phyloP scores from a whole-genome alignment of 1,140 invertebrate species.

The Aphis craccivora region DNA sequence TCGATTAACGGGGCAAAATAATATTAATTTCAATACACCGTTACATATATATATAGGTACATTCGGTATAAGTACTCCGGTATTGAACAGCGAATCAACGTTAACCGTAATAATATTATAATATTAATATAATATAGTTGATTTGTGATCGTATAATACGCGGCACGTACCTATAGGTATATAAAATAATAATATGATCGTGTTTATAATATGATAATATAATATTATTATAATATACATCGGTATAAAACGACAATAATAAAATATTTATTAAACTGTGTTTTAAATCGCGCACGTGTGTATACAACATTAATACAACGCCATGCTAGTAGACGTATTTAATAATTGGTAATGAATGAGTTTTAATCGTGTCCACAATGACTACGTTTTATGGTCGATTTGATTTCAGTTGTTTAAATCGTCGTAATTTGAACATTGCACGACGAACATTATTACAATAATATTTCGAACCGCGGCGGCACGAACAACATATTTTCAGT shows the following conservation, averaged over 20 bases:
- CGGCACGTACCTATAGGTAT: too few relatives aligned
- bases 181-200: neutral
- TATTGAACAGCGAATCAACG: too few relatives aligned
- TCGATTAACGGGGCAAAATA: neutral
- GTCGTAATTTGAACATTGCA: neutral
- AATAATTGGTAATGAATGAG: neutral
- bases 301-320: neutral
- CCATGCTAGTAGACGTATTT: neutral
- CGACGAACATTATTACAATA: neutral
- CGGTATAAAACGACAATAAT: neutral
- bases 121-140: neutral
- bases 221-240: neutral
- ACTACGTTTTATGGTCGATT: conserved; percentile 8
- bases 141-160: neutral
- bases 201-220: neutral
- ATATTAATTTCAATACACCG: neutral
- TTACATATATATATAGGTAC: neutral
- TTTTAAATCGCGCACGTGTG: neutral
- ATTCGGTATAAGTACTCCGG: too few relatives aligned
- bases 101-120: too few relatives aligned
- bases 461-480: neutral
- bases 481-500: neutral
- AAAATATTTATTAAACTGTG: neutral
- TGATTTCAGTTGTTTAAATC: conserved; percentile 1
- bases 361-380: conserved; percentile 19